phyloP scores from a whole-genome alignment of 1,140 invertebrate genomes.

The Trypoxylus dichotomus region DNA sequence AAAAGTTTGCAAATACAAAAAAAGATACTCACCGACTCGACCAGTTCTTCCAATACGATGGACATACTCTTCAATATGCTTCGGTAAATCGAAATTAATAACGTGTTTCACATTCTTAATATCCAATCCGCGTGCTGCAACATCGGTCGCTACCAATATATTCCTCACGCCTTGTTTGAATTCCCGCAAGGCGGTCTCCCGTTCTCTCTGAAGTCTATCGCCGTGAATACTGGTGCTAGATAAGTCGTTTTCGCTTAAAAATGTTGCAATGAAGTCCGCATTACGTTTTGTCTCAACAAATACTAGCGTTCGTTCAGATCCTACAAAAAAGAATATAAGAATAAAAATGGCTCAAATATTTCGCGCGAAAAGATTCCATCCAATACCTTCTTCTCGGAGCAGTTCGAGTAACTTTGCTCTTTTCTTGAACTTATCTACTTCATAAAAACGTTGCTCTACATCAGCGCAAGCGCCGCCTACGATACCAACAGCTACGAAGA shows the following conservation, averaged over 20 bases:
- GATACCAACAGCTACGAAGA: conserved; percentile 84
- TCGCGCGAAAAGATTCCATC: not conserved
- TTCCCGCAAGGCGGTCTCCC: conserved; percentile 83
- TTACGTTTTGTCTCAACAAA: conserved; percentile 90
- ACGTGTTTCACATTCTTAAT: conserved; percentile 69
- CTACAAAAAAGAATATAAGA: not conserved
- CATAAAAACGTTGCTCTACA: conserved; percentile 80
- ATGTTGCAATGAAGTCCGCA: conserved; percentile 83
- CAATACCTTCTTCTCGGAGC: conserved; percentile 62
- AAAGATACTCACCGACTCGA: conserved; percentile 68
- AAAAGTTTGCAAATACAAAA: not conserved
- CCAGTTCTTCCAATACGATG: conserved; percentile 95
- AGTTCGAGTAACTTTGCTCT: conserved; percentile 71
- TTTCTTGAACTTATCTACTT: conserved; percentile 77
- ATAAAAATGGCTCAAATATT: not conserved
- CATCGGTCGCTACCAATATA: conserved; percentile 90
- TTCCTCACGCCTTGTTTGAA: conserved; percentile 75
- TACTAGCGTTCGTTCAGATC: conserved; percentile 69
- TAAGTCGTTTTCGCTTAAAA: conserved; percentile 58
- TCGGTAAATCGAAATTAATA: conserved; percentile 91
- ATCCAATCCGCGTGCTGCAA: conserved; percentile 81
- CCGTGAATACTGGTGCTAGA: conserved; percentile 92
- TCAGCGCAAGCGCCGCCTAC: conserved; percentile 89
- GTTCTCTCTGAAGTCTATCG: conserved; percentile 83
- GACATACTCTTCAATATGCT: conserved; percentile 88